Evolutionary conservation across 2,797 vertebrate genomes (phyloP), one percentile per base, ranked within the genome.

Genomic region (Tenualosa ilisha): DNA sequence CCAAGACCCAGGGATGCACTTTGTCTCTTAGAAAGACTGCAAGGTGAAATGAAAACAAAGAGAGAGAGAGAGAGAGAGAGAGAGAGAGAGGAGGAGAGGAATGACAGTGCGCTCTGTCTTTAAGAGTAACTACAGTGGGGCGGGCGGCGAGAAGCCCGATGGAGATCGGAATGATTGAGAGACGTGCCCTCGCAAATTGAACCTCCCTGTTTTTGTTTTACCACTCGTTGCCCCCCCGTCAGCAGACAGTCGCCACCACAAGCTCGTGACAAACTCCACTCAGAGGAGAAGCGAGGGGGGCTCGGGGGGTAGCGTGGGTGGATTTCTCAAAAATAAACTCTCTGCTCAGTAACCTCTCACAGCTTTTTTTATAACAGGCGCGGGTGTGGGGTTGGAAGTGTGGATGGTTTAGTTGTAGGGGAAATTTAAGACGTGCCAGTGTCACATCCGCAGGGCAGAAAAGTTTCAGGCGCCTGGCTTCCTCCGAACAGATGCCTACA

Each of bases 91-190:
- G 59, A 68, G 61, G 51, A 72, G 61, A 53, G 82, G 56, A 83
- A n/a, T 82, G 84, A 82, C 86, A 84, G 43, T 13, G 65, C 40
- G 63, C 86, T 87, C 65, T 22, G 40, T 84, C 86, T 87, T n/a
- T 20, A 83, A 85, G 86, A 85, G 81, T 54, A 56, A 83, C 81
- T 75, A 22, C 53, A 85, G 15, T 22, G 86, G 54, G 26, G 9
- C 9, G 4, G 49, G 84, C 82, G 50, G 53, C 53, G 53, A 81
- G 65, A 24, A 22, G 26, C 49, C 72, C 85, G 24, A 72, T 88
- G 72, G 85, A 85, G 81, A 75, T 83, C 85, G 84, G 51, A 63
- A 65, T 84, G 86, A 86, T 87, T 68, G 82, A 87, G 84, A 85
- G 82, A 86, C 46, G 84, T 53, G 81, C 81, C 82, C 54, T 51